Conservation (phyloP, 1,140 invertebrate species). For the Anastatus disparis region DNA sequence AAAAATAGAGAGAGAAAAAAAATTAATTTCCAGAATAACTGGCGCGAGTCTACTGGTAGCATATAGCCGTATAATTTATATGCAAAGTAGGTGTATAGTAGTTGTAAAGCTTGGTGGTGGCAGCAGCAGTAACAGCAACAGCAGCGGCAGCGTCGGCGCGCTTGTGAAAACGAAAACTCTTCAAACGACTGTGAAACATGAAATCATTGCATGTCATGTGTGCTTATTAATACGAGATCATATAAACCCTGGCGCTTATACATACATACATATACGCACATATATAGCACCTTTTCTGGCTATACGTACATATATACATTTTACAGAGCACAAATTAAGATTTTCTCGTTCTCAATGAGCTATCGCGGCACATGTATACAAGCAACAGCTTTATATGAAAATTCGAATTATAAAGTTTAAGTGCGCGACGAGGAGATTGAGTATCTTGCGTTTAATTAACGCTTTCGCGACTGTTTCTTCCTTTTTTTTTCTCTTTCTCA, state of each 20-base stretch:
- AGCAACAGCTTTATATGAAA: too few relatives aligned
- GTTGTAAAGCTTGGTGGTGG: too few relatives aligned
- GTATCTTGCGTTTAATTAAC: background rate
- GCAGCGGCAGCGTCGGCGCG: background rate
- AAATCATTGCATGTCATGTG: conserved; percentile 37
- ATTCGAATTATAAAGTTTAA: conserved; percentile 1
- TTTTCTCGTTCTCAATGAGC: conserved; percentile 14
- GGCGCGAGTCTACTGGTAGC: background rate
- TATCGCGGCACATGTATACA: too few relatives aligned
- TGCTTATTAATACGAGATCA: conserved; percentile 19
- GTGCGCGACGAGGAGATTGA: conserved; percentile 1
- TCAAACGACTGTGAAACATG: conserved; percentile 30
- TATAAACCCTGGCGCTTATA: too few relatives aligned
- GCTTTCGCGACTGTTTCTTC: background rate
- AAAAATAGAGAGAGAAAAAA: conserved; percentile 24
- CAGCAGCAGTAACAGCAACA: too few relatives aligned
- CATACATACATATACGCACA: too few relatives aligned
- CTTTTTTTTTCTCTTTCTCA: too few relatives aligned
- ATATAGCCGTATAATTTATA: conserved; percentile 33
- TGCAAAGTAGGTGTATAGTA: conserved; percentile 28
- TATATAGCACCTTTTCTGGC: too few relatives aligned
- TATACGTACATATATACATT: too few relatives aligned
- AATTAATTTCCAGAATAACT: conserved; percentile 30
- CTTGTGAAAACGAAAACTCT: conserved; percentile 25
- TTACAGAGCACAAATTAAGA: conserved; percentile 35